These are phyloP conservation scores for Rhorus exstirpatorius DNA, from an alignment of 2,888 invertebrate genomes.

Conservation along the genomic window DNA sequence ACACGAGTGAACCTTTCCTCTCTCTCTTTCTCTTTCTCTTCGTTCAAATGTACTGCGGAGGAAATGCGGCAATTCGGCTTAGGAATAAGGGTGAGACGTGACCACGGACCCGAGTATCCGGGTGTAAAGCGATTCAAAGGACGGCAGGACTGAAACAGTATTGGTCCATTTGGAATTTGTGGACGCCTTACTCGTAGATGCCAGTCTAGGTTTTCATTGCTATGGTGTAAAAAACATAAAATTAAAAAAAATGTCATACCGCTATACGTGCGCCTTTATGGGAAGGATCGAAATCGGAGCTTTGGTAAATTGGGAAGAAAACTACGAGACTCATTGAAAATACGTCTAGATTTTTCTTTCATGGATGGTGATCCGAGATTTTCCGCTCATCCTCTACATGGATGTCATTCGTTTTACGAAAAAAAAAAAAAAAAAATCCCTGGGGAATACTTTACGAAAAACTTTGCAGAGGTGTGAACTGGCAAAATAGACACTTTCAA, in stretches of 20 bases:
- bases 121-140: conserved; percentile 33
- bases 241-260: not conserved
- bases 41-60: conserved; percentile 49
- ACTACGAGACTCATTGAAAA: not conserved
- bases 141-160: conserved; percentile 19
- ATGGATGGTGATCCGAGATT: not conserved
- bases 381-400: too few relatives aligned
- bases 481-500: too few relatives aligned
- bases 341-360: not conserved
- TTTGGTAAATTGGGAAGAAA: conserved; percentile 9
- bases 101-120: conserved; percentile 53
- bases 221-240: not conserved
- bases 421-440: too few relatives aligned
- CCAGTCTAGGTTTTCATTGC: conserved; percentile 10
- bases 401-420: too few relatives aligned
- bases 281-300: not conserved
- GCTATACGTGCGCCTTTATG: not conserved
- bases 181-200: conserved; percentile 9
- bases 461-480: too few relatives aligned
- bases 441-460: too few relatives aligned
- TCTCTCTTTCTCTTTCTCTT: conserved; percentile 4
- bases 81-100: conserved; percentile 61
- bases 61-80: conserved; percentile 62
- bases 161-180: conserved; percentile 26
- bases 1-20: conserved; percentile 21